phyloP scores from a whole-genome alignment of 2,888 invertebrate species.

The Catocala sponsa region DNA sequence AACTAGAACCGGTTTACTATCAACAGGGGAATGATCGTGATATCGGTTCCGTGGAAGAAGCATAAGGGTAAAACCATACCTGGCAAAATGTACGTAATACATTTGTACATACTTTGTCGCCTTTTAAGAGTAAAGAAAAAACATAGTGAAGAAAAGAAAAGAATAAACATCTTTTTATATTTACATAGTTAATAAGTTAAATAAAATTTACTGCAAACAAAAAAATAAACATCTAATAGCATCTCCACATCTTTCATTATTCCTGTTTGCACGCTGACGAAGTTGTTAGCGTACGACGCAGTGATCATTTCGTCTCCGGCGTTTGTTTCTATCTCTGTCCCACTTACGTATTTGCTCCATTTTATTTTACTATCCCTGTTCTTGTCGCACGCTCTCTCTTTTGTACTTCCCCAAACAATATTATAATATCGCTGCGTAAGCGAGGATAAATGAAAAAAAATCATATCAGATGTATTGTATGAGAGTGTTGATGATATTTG shows the following conservation, averaged over 20 bases:
- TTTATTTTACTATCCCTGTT: constrained; percentile 22
- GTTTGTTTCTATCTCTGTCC: constrained; percentile 37
- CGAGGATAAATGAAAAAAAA: constrained; percentile 17
- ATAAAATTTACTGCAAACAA: no score
- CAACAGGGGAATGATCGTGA: no score
- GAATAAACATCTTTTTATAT: no score
- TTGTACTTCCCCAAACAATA: constrained; percentile 22
- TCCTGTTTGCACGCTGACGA: constrained; percentile 51
- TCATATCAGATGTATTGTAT: constrained; percentile 10
- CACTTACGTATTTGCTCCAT: constrained; percentile 5
- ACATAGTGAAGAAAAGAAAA: no score
- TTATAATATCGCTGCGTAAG: constrained; percentile 26
- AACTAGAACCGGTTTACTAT: no score
- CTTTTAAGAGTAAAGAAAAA: no score
- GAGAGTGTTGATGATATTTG: neutral
- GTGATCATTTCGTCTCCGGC: constrained; percentile 55
- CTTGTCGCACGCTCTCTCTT: constrained; percentile 24
- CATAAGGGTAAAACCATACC: no score
- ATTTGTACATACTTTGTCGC: no score
- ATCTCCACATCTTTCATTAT: constrained; percentile 43
- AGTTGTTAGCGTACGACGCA: constrained; percentile 55
- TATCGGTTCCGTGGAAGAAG: no score
- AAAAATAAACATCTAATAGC: neutral
- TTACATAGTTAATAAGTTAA: no score
- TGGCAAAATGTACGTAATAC: no score